Evolutionary conservation across 2,113 vertebrate species (phyloP).

Genomic region (Bujurquina vittata): DNA sequence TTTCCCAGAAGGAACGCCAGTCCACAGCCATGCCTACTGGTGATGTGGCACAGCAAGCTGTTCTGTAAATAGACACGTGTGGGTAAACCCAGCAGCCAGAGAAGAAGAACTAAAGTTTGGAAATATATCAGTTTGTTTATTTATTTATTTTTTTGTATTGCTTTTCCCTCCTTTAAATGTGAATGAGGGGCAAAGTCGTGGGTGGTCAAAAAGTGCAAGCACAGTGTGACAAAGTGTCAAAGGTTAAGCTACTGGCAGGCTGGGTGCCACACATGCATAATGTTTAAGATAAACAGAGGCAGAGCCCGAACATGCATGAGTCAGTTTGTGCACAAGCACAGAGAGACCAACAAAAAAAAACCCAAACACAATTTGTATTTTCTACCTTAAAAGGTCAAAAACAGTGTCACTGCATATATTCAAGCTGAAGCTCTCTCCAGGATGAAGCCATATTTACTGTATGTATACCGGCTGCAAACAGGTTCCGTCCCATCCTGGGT

Average conservation of each 20-base stretch:
- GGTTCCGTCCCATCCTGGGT: slow-evolving; percentile 40
- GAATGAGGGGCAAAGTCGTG: slow-evolving; percentile 2
- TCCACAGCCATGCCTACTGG: slow-evolving; percentile 35
- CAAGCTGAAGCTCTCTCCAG: not conserved
- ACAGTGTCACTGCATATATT: slow-evolving; percentile 15
- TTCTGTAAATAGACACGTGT: slow-evolving; percentile 41
- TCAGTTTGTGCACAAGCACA: slow-evolving; percentile 4
- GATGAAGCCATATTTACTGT: not conserved
- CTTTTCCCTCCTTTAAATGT: too few relatives aligned
- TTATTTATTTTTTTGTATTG: not conserved
- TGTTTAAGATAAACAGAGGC: slow-evolving; percentile 7
- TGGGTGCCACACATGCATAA: slow-evolving; percentile 18
- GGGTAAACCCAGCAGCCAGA: slow-evolving; percentile 7
- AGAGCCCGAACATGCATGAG: not conserved
- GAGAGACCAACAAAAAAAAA: not conserved
- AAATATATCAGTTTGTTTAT: not conserved
- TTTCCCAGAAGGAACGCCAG: slow-evolving; percentile 57
- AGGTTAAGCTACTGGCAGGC: slow-evolving; percentile 41
- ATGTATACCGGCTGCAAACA: not conserved
- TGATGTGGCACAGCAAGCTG: slow-evolving; percentile 46
- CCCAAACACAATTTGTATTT: slow-evolving; percentile 30
- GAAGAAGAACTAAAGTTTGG: not conserved
- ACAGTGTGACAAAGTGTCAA: slow-evolving; percentile 2
- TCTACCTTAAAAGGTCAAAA: slow-evolving; percentile 57
- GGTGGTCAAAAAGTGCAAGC: not conserved